Percentiles rank a stretch among this genome's conserved stretches.
These are phyloP conservation scores for Prunella himalayana DNA, from an alignment of 2,113 vertebrate genomes.

Conservation along the genomic window DNA sequence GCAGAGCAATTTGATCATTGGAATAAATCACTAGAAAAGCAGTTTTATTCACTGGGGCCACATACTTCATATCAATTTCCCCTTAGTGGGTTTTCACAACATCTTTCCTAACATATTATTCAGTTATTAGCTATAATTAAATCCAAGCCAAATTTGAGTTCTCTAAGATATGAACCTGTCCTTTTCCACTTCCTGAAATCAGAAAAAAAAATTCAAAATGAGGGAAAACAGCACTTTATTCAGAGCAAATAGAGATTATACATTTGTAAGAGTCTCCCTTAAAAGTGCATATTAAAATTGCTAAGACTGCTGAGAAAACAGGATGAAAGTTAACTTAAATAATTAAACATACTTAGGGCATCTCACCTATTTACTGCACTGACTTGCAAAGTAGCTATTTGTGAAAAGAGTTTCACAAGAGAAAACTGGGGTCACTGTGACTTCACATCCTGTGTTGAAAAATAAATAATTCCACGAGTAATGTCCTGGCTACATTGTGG, in stretches of 20 bases:
- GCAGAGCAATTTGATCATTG: neutral
- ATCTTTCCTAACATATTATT: neutral
- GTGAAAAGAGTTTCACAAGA: neutral
- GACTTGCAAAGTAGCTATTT: neutral
- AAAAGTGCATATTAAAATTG: neutral
- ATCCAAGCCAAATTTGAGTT: neutral
- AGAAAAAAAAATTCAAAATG: neutral
- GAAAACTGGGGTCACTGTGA: neutral
- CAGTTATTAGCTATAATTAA: neutral
- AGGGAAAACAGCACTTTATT: neutral
- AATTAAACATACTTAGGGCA: neutral
- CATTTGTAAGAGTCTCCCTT: neutral
- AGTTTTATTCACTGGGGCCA: neutral
- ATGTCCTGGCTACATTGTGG: neutral
- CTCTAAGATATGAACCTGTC: neutral
- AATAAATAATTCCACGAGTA: constrained; percentile 6
- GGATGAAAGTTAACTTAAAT: neutral
- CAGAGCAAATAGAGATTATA: neutral
- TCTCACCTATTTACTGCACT: neutral
- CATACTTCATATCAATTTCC: neutral
- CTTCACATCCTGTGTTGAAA: neutral
- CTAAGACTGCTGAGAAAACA: neutral
- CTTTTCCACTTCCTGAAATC: neutral
- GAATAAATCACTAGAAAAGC: neutral
- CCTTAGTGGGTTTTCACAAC: neutral